Evolutionary conservation across 1,140 invertebrate species (phyloP).

Genomic region (Zaprionus kolodkinae): DNA sequence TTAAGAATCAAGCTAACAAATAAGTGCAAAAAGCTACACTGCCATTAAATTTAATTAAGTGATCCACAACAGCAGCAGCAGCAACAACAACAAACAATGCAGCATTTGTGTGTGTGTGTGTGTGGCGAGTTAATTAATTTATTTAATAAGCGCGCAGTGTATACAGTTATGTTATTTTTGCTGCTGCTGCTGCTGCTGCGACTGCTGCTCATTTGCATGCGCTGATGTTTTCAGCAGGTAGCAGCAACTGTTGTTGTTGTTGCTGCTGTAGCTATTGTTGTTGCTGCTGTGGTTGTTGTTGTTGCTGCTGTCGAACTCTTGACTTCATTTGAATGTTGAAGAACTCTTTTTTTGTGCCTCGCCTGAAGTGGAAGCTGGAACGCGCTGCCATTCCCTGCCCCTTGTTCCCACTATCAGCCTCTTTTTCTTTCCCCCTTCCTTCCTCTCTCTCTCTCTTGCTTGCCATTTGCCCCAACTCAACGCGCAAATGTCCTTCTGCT

Average conservation of each 20-base stretch:
- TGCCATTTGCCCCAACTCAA: not conserved
- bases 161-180: slow-evolving; percentile 46
- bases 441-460: not conserved
- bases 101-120: slow-evolving; percentile 67
- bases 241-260: slow-evolving; percentile 19
- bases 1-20: slow-evolving; percentile 54
- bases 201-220: slow-evolving; percentile 28
- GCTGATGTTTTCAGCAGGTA: slow-evolving; percentile 57
- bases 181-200: slow-evolving; percentile 6
- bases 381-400: not conserved
- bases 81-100: slow-evolving; percentile 57
- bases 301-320: slow-evolving; percentile 34
- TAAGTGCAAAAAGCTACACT: slow-evolving; percentile 50
- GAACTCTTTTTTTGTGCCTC: not conserved
- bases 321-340: slow-evolving; percentile 63
- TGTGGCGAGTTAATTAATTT: slow-evolving; percentile 70
- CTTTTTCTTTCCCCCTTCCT: not conserved
- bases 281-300: slow-evolving; percentile 15
- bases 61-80: slow-evolving; percentile 18
- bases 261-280: not conserved
- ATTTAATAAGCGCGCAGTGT: slow-evolving; percentile 49
- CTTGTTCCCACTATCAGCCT: not conserved
- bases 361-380: not conserved
- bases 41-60: slow-evolving; percentile 67
- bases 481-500: slow-evolving; percentile 77